A percentile compares a stretch with the other conserved stretches of the same genome.
Evolutionary conservation across 2,888 invertebrate species (phyloP).

Genomic region (Hirudinaria manillensis): DNA sequence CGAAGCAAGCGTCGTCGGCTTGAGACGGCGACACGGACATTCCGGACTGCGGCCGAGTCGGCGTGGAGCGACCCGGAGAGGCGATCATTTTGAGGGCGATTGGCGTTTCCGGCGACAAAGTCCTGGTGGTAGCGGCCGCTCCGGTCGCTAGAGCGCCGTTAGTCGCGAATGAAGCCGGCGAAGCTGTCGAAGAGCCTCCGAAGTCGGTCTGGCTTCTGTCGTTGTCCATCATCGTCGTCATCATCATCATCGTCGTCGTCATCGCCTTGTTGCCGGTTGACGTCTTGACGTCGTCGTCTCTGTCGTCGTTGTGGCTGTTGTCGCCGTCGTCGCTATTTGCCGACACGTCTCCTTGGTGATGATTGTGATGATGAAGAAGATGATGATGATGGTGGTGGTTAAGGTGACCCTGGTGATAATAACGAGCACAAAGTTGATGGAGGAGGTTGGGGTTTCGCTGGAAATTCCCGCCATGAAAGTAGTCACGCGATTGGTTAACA

Average conservation of each 20-base stretch:
- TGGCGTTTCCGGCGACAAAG: not conserved
- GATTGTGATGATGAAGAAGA: constrained; percentile 11
- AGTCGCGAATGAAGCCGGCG: not conserved
- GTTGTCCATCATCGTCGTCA: not conserved
- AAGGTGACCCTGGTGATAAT: not conserved
- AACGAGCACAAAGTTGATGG: not conserved
- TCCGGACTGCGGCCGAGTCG: not conserved
- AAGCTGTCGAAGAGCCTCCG: not conserved
- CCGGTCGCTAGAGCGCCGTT: not conserved
- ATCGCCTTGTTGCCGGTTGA: not conserved
- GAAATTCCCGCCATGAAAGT: not conserved
- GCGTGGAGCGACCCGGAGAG: not conserved
- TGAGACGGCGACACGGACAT: not conserved
- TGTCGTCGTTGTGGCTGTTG: constrained; percentile 5
- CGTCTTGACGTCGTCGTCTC: not conserved
- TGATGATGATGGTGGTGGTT: not conserved
- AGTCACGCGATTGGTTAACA: too few species aligned
- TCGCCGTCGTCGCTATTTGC: not conserved
- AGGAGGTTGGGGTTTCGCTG: not conserved
- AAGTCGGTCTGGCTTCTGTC: not conserved
- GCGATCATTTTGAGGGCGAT: not conserved
- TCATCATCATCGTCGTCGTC: constrained; percentile 20
- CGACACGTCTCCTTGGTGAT: not conserved
- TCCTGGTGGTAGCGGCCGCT: not conserved
- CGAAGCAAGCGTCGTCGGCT: not conserved